Evolutionary conservation across 2,888 invertebrate genomes (phyloP).

Genomic region (Cenopis cana): DNA sequence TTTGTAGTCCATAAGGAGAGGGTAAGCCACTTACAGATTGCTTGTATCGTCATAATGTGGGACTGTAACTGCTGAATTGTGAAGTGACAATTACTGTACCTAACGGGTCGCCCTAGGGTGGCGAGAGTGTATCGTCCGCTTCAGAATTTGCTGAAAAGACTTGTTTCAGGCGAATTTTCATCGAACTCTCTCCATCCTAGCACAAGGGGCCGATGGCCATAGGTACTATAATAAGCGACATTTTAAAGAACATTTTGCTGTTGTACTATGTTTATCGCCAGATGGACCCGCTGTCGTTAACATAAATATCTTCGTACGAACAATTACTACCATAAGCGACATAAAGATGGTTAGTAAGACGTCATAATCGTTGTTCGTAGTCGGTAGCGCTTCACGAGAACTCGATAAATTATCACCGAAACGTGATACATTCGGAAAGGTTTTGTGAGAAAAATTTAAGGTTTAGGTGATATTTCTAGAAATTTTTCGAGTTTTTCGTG

Average conservation of each 20-base stretch:
- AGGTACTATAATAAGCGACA: conserved; percentile 9
- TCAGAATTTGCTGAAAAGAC: not conserved
- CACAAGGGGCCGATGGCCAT: not conserved
- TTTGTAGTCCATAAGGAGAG: not conserved
- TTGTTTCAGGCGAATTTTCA: not conserved
- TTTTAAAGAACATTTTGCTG: conserved; percentile 33
- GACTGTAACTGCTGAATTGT: not conserved
- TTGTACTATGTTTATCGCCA: conserved; percentile 74
- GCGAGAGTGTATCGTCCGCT: not conserved
- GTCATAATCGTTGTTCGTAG: conserved; percentile 34
- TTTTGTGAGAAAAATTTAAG: conserved; percentile 26
- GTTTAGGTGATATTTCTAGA: conserved; percentile 17
- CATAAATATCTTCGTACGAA: conserved; percentile 99
- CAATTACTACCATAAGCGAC: conserved; percentile 99
- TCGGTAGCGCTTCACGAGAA: conserved; percentile 41
- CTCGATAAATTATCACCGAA: conserved; percentile 38
- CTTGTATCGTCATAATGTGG: not conserved
- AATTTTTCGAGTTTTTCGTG: conserved; percentile 39
- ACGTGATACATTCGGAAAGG: conserved; percentile 29
- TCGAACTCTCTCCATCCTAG: conserved; percentile 5
- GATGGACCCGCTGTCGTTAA: conserved; percentile 98
- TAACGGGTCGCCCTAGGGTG: conserved; percentile 13
- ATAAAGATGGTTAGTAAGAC: conserved; percentile 98
- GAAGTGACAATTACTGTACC: not conserved
- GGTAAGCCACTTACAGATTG: not conserved